Conservation (phyloP, 2,888 invertebrate genomes). For the Pseudococcus jackbeardsleyi region DNA sequence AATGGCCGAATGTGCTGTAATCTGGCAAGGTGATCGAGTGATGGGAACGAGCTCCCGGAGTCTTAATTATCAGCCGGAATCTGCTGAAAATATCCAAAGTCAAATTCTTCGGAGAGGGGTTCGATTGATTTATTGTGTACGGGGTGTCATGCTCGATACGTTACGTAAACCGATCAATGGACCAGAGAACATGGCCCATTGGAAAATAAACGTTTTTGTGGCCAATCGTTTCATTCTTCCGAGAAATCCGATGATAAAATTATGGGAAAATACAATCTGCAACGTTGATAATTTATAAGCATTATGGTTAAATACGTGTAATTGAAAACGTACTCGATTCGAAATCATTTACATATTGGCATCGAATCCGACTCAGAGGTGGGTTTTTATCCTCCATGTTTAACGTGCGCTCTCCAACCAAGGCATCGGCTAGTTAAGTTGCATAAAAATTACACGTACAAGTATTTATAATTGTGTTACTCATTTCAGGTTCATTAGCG, state of each 20-base stretch:
- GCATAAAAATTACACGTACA: neutral
- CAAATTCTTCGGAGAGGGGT: neutral
- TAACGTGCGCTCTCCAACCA: neutral
- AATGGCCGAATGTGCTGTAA: neutral
- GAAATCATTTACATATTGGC: slow-evolving; percentile 15
- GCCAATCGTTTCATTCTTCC: too few relatives aligned
- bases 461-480: slow-evolving; percentile 28
- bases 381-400: neutral
- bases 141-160: too few relatives aligned
- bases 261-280: neutral
- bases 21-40: slow-evolving; percentile 44
- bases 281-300: neutral
- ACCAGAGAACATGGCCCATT: too few relatives aligned
- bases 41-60: slow-evolving; percentile 1
- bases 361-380: neutral
- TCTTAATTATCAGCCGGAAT: neutral
- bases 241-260: too few relatives aligned
- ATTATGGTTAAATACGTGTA: neutral
- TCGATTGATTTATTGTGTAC: neutral
- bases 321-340: neutral
- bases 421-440: too few relatives aligned
- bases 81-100: too few relatives aligned
- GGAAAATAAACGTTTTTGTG: too few relatives aligned
- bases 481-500: slow-evolving; percentile 27
- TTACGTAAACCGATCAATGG: too few relatives aligned